These are phyloP conservation scores for Speoplatyrhinus poulsoni DNA, from an alignment of 2,113 vertebrate species.

Conservation along the genomic window DNA sequence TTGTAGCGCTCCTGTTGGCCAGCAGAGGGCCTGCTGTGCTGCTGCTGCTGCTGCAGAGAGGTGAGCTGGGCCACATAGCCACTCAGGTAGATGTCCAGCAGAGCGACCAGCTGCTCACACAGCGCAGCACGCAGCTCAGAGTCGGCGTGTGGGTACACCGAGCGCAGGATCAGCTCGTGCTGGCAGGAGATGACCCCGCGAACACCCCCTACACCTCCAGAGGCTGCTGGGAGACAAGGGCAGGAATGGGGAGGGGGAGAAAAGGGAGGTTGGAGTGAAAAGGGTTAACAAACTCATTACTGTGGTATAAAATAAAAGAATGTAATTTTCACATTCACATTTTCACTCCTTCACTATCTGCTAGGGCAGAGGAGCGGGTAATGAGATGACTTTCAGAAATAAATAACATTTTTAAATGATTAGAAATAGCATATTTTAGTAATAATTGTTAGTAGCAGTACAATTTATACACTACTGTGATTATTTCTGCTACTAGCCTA, in stretches of 20 bases:
- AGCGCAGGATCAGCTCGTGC: constrained; percentile 83
- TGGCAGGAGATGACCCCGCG: constrained; percentile 81
- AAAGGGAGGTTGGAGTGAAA: background rate
- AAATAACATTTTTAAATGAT: too few relatives aligned
- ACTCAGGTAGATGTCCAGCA: constrained; percentile 86
- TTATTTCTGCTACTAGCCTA: too few relatives aligned
- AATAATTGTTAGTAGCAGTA: too few relatives aligned
- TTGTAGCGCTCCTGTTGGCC: constrained; percentile 84
- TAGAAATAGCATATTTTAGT: too few relatives aligned
- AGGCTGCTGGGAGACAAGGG: constrained; percentile 74
- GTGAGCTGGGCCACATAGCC: constrained; percentile 88
- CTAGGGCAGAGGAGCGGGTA: too few relatives aligned
- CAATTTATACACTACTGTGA: too few relatives aligned
- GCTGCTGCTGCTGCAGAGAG: constrained; percentile 79
- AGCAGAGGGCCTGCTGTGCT: constrained; percentile 35
- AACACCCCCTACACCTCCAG: constrained; percentile 70
- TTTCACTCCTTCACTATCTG: too few relatives aligned
- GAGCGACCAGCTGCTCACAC: constrained; percentile 88
- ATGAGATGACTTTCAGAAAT: too few relatives aligned
- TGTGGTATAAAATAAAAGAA: background rate
- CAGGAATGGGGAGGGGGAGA: too few relatives aligned
- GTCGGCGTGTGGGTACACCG: constrained; percentile 88
- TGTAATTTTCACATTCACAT: background rate
- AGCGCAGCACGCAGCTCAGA: constrained; percentile 82
- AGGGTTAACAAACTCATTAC: too few relatives aligned